Conservation (phyloP, 2,888 invertebrate species). For the Lasioglossum morio region DNA sequence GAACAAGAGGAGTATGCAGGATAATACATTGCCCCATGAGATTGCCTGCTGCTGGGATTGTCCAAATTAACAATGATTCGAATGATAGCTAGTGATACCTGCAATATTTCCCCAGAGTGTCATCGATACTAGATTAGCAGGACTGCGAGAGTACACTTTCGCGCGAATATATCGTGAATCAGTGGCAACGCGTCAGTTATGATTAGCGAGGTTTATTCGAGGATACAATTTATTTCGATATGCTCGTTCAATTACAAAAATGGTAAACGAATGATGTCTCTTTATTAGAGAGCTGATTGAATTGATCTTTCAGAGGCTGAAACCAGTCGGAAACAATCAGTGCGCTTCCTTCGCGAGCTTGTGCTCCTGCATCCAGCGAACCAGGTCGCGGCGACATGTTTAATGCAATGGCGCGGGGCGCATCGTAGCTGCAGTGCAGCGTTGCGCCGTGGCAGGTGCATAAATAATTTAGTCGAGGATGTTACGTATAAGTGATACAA, state of each 20-base stretch:
- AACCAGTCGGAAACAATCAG: slow-evolving; percentile 12
- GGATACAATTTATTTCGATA: neutral
- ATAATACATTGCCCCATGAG: neutral
- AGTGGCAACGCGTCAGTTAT: neutral
- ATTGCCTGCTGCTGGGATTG: neutral
- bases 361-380: slow-evolving; percentile 20
- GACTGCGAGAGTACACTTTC: neutral
- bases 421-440: slow-evolving; percentile 2
- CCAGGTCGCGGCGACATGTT: slow-evolving; percentile 69
- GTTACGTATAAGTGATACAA: slow-evolving; percentile 54
- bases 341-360: neutral
- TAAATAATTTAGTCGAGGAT: slow-evolving; percentile 58
- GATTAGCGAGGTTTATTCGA: neutral
- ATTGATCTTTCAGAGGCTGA: slow-evolving; percentile 10
- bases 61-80: slow-evolving; percentile 5
- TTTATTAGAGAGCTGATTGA: neutral
- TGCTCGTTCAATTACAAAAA: neutral
- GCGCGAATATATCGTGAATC: neutral
- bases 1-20: neutral
- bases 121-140: neutral
- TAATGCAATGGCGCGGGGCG: slow-evolving; percentile 70
- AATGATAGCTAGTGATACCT: neutral
- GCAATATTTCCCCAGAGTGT: slow-evolving; percentile 9
- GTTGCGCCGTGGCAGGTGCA: slow-evolving; percentile 23
- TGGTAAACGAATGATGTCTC: neutral